Evolutionary conservation across 2,888 invertebrate genomes (phyloP).

Genomic region (Leuctra nigra): DNA sequence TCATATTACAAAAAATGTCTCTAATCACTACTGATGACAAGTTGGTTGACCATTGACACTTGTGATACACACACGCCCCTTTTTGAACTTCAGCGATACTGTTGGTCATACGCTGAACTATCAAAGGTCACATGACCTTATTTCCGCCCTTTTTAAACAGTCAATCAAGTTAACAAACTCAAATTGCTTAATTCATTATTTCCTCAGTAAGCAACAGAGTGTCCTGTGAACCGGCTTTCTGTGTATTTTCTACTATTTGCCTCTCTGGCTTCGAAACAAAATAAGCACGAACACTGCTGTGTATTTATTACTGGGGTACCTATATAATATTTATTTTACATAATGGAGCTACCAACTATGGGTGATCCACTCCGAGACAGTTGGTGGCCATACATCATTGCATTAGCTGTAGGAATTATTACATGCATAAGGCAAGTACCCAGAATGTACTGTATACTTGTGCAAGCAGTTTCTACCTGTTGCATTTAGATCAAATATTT

Average conservation of each 20-base stretch:
- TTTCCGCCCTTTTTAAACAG: conserved; percentile 17
- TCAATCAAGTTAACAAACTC: conserved; percentile 18
- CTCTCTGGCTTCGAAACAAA: no score
- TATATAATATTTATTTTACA: background rate
- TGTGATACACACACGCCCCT: background rate
- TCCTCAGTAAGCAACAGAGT: background rate
- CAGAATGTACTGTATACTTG: background rate
- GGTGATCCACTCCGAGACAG: conserved; percentile 29
- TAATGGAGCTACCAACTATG: conserved; percentile 8
- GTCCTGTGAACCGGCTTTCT: background rate
- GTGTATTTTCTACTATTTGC: no score
- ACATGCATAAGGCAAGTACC: background rate
- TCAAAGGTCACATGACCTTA: no score
- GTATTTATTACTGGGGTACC: background rate
- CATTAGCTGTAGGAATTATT: conserved; percentile 43
- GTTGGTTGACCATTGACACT: background rate
- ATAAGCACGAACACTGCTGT: no score
- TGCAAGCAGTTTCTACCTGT: no score
- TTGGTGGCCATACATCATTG: conserved; percentile 52
- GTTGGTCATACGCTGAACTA: no score
- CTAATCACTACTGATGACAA: no score
- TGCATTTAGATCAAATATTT: background rate
- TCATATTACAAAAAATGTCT: no score
- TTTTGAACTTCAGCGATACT: background rate
- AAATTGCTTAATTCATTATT: conserved; percentile 18